Evolutionary conservation across 2,113 vertebrate genomes (phyloP).

Genomic region (Arizona elegans): DNA sequence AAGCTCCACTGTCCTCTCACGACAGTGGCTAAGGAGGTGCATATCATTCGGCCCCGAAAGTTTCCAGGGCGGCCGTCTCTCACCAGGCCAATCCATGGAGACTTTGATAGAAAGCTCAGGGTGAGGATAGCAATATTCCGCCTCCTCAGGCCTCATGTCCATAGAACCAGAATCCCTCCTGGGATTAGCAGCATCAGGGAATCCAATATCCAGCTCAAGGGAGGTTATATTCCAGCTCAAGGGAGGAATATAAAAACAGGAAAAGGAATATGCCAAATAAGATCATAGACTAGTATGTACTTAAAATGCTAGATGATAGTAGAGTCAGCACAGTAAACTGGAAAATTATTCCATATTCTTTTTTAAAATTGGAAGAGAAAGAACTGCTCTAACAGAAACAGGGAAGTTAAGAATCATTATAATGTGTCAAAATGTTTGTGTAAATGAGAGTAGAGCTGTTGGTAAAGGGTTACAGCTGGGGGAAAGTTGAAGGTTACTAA

Average conservation of each 20-base stretch:
- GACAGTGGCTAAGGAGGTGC: too few species aligned
- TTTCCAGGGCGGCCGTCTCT: too few species aligned
- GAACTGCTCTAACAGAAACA: conserved; percentile 51
- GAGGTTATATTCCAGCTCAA: too few species aligned
- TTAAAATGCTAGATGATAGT: conserved; percentile 27
- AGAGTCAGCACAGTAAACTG: conserved; percentile 55
- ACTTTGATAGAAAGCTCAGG: too few species aligned
- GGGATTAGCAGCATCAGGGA: too few species aligned
- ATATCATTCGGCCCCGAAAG: too few species aligned
- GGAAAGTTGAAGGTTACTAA: conserved; percentile 51
- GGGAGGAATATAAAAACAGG: background rate
- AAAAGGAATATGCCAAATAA: background rate
- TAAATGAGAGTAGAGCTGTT: conserved; percentile 60
- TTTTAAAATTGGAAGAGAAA: conserved; percentile 36
- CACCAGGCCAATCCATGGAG: too few species aligned
- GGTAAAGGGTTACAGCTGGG: conserved; percentile 63
- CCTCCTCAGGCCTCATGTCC: too few species aligned
- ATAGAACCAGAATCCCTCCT: too few species aligned
- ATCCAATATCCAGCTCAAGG: too few species aligned
- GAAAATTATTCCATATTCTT: conserved; percentile 57
- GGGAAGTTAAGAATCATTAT: conserved; percentile 59
- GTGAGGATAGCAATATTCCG: too few species aligned
- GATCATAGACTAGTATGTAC: background rate
- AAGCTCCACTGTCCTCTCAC: too few species aligned
- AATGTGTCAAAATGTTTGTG: conserved; percentile 68